These are phyloP conservation scores for Anniella stebbinsi DNA, from an alignment of 2,797 vertebrate genomes.

Conservation along the genomic window DNA sequence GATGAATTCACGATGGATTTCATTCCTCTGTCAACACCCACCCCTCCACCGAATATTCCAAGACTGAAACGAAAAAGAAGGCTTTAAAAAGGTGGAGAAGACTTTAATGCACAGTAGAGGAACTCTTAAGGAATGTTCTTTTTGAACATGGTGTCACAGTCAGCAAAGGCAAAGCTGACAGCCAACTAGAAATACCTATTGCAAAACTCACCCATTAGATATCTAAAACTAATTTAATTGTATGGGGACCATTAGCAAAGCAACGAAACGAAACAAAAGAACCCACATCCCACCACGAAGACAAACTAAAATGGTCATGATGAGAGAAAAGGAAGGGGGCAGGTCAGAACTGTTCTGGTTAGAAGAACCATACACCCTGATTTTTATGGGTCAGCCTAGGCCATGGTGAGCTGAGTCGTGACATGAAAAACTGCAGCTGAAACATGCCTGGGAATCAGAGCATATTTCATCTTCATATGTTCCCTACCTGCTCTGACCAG, in stretches of 20 bases:
- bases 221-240: not conserved
- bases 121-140: not conserved
- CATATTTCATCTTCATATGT: too few relatives aligned
- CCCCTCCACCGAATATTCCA: not conserved
- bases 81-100: not conserved
- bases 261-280: too few relatives aligned
- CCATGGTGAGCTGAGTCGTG: not conserved
- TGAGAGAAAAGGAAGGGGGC: not conserved
- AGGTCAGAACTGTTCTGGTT: not conserved
- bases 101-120: not conserved
- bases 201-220: not conserved
- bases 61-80: not conserved
- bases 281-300: too few relatives aligned
- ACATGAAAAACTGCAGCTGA: not conserved
- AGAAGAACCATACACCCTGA: not conserved
- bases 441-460: not conserved
- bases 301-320: not conserved
- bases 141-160: not conserved
- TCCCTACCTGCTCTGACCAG: not conserved
- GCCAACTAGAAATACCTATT: not conserved
- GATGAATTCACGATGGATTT: constrained; percentile 20
- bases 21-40: not conserved
- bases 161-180: not conserved
- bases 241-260: not conserved
- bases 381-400: constrained; percentile 4